These are phyloP conservation scores for Motacilla tschutschensis DNA, from an alignment of 2,113 vertebrate species.

Conservation along the genomic window DNA sequence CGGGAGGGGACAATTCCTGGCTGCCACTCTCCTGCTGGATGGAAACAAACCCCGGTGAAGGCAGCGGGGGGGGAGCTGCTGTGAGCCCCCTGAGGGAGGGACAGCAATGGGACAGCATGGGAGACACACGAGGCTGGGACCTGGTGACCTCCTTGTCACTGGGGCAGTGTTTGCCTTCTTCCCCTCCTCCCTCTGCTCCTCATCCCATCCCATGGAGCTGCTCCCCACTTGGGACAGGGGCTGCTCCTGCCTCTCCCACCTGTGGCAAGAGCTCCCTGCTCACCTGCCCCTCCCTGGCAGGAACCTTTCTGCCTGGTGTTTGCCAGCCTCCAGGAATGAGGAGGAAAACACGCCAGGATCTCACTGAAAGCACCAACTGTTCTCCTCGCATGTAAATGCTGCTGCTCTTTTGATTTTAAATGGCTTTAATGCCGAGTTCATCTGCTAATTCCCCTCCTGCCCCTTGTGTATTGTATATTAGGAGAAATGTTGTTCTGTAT, in stretches of 20 bases:
- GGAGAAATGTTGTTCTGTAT: constrained; percentile 63
- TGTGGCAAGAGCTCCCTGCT: not conserved
- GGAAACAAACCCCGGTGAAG: not conserved
- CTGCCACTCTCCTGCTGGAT: not conserved
- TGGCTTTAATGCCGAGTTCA: constrained; percentile 54
- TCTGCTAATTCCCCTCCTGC: constrained; percentile 62
- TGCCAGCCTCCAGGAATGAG: not conserved
- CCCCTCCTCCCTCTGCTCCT: not conserved
- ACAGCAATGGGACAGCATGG: fast-evolving
- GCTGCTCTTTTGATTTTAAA: constrained; percentile 65
- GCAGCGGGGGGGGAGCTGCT: not conserved
- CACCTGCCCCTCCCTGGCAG: not conserved
- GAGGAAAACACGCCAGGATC: not conserved
- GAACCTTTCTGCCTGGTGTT: not conserved
- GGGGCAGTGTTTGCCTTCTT: not conserved
- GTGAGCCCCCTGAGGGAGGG: not conserved
- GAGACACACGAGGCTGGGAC: fast-evolving
- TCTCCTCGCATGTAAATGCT: constrained; percentile 48
- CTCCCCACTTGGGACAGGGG: fast-evolving
- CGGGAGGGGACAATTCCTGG: fast-evolving
- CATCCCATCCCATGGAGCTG: not conserved
- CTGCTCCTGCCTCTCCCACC: not conserved
- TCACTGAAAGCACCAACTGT: constrained; percentile 50
- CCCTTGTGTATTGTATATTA: constrained; percentile 59
- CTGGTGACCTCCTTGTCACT: fast-evolving